Base-by-base conservation (phyloP, 2,797 vertebrate species). In the Lindbergichthys nudifrons region DNA sequence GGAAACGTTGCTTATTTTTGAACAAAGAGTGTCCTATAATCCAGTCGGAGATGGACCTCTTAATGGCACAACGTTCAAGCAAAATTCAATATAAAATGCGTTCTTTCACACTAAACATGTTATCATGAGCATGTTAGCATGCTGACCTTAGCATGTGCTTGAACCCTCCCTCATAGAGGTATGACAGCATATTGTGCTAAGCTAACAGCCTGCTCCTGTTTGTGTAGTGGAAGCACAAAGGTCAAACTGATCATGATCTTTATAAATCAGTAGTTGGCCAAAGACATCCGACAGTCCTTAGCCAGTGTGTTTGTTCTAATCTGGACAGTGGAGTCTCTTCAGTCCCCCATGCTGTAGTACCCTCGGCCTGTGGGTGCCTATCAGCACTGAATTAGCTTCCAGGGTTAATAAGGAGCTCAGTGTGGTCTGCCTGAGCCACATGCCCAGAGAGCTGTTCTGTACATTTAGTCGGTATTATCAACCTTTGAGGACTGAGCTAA, bases 311-410 rank as follows among this genome's bases (percentile, higher is more conserved):
- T 70, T 42, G 54, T 66, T 83, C 79, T 80, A 80, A 82, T 79
- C 70, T 51, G n/a, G 72, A 82, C 51, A 36, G n/a, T 53, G 64
- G 77, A 67, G 54, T 59, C 32, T 74, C 47, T 23, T 72, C 47
- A 60, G 71, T 51, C 78, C 61, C 48, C 48, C 68, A 36, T 36
- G 32, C 32, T 36, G 7, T 8, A 71, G 48, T 64, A 65, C 51
- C 53, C 39, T 19, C 61, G 42, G 67, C 62, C 32, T 41, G 79
- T 77, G 62, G 45, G 63, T 42, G 56, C 54, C 91, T 93, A 92
- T 94, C 93, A 92, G 88, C 74, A 51, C 91, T 85, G 82, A 93
- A 93, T 93, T 93, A 94, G 87, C 85, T 73, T 57, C 62, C 58
- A 67, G 71, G 74, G 77, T 81, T 79, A 90, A 88, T 85, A 66